A percentile compares a stretch with the other conserved stretches of the same genome.
Conservation (phyloP, 2,888 invertebrate genomes). For the Theodoxus fluviatilis region DNA sequence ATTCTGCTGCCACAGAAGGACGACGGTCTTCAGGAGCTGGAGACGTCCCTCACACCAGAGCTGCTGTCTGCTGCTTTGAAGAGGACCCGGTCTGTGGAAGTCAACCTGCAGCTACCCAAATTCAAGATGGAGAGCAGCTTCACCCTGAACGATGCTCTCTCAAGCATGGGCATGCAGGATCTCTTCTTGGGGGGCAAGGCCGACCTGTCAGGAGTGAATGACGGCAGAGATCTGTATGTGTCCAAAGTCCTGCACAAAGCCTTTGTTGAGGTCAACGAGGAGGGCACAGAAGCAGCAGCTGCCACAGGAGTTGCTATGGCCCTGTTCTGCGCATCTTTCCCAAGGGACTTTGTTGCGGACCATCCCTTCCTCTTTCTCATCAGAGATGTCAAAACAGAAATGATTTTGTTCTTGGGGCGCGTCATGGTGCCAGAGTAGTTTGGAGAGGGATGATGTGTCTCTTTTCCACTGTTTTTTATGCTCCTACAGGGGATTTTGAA, state of each 20-base stretch:
- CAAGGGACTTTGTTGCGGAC: constrained; percentile 37
- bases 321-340: constrained; percentile 20
- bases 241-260: constrained; percentile 51
- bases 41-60: constrained; percentile 23
- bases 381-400: constrained; percentile 25
- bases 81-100: background rate
- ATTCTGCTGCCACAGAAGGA: constrained; percentile 36
- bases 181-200: constrained; percentile 36
- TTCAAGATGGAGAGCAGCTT: constrained; percentile 36
- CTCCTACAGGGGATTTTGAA: too few relatives aligned
- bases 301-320: constrained; percentile 35
- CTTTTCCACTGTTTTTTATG: too few relatives aligned
- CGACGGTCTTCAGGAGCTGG: constrained; percentile 29
- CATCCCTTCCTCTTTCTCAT: constrained; percentile 49
- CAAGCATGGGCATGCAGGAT: constrained; percentile 34
- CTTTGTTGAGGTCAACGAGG: constrained; percentile 52
- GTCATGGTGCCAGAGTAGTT: background rate
- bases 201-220: constrained; percentile 44
- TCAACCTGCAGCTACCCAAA: constrained; percentile 37
- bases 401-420: constrained; percentile 28
- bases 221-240: constrained; percentile 35
- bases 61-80: background rate
- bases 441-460: too few relatives aligned
- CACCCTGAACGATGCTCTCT: constrained; percentile 32
- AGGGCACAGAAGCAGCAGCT: constrained; percentile 48